Evolutionary conservation across 37 sponge, comb jelly and placozoan species (phyloP), one percentile per base, ranked within the genome.

Genomic region (Dysidea cf. avara): DNA sequence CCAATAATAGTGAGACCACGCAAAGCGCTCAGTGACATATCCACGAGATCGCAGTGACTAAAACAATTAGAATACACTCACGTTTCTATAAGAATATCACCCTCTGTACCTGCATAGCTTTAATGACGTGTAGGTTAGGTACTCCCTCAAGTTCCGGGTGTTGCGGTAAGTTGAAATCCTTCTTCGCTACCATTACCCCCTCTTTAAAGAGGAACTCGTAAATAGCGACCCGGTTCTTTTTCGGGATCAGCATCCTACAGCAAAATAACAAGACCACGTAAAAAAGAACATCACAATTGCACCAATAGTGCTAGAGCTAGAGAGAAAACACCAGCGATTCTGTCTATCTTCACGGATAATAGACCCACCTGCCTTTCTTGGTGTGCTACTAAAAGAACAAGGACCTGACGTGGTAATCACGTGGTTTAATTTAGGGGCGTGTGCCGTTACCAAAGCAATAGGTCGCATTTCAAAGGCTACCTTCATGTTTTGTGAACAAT

Each of bases 141-240:
- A 91, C 86, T 25, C 74, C 58, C 26, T 84, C 86, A 2, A 97
- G 53, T 39, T 97, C 88, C 51, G 80, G 63, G 64, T 97, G 98
- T 22, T 81, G 68, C 9, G 92, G 89, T 18, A 76, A 61, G 53
- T 87, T 90, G 70, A 87, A 93, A 52, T 97, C 94, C 68, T 97
- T 97, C 82, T 97, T 93, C 54, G 98, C 98, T 20, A 93, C 94
- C 65, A 97, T 58, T 12, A 97, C 98, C 20, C 98, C 98, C 56
- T 97, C 98, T 56, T 90, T 91, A 86, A 97, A 97, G 62, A 97
- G 81, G 74, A 88, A 76, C 77, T 97, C 98, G 61, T 93, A 97
- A 21, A 97, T 89, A 20, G 80, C 67, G 48, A 74, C 81, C 22
- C 91, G 56, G 54, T 97, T 91, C 83, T 97, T 94, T 84, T 97